Evolutionary conservation across 2,113 vertebrate species (phyloP).

Genomic region (Petrocephalus microphthalmus): DNA sequence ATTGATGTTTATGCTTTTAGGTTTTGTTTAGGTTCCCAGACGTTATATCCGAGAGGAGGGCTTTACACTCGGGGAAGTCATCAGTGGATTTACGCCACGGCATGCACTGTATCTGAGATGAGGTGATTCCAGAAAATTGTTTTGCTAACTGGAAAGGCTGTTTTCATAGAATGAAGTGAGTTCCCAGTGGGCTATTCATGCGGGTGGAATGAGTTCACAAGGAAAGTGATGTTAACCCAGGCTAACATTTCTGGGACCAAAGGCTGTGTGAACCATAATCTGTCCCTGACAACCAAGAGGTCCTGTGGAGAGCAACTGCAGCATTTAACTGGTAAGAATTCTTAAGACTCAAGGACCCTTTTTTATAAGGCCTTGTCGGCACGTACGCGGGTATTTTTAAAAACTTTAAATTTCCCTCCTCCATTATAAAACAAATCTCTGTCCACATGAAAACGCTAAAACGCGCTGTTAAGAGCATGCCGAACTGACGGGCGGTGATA

Average conservation of each 20-base stretch:
- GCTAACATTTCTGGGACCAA: background rate
- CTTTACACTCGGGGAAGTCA: background rate
- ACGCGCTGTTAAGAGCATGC: no score
- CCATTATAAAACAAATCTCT: no score
- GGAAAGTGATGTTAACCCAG: background rate
- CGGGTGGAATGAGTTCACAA: background rate
- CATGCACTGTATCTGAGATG: background rate
- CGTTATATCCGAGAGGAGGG: background rate
- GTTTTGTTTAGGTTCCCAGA: background rate
- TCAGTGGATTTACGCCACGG: background rate
- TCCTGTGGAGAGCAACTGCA: background rate
- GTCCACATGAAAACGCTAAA: no score
- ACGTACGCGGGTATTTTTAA: no score
- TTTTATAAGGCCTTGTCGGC: background rate
- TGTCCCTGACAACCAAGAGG: background rate
- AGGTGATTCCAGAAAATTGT: constrained; percentile 1
- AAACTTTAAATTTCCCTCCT: no score
- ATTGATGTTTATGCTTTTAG: background rate
- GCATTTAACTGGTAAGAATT: background rate
- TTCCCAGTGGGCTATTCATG: background rate
- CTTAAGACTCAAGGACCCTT: background rate
- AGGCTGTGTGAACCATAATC: background rate
- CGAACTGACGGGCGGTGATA: no score
- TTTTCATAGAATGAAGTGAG: background rate
- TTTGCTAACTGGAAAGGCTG: constrained; percentile 5